These are phyloP conservation scores for Tapirus terrestris DNA, from an alignment of 2,113 vertebrate genomes.

Conservation along the genomic window DNA sequence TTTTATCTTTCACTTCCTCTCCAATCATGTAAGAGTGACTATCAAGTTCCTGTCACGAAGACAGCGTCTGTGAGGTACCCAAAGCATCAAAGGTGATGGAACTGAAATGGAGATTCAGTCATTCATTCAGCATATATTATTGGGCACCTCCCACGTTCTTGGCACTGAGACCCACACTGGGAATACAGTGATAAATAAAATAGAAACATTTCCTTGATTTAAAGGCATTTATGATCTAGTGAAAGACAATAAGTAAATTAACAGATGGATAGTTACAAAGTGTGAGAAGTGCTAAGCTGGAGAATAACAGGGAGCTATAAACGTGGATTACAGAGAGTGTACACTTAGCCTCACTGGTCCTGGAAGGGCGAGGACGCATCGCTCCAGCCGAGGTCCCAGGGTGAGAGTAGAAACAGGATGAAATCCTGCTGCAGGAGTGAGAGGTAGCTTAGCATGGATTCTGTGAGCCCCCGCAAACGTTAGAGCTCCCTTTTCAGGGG, in stretches of 20 bases:
- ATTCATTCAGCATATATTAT: background rate
- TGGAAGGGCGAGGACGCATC: background rate
- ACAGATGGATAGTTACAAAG: background rate
- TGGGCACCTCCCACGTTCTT: background rate
- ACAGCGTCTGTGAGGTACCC: background rate
- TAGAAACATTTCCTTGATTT: background rate
- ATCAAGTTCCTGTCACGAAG: background rate
- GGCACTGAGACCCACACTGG: background rate
- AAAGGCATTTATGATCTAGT: background rate
- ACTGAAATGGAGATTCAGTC: background rate
- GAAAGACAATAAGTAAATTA: constrained; percentile 22
- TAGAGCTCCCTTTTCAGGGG: background rate
- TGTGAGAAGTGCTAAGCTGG: background rate
- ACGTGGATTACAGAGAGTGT: background rate
- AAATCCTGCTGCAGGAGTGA: background rate
- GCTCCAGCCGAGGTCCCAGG: background rate
- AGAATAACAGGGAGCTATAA: background rate
- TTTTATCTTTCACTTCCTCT: background rate
- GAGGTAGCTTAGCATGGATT: background rate
- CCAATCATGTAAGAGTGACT: background rate
- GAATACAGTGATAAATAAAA: constrained; percentile 18
- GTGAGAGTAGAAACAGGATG: background rate
- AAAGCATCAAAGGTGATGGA: background rate
- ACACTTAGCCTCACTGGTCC: background rate
- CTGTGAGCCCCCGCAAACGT: background rate